phyloP scores from a whole-genome alignment of 2,888 invertebrate genomes.

The Mesorhabditis spiculigera region DNA sequence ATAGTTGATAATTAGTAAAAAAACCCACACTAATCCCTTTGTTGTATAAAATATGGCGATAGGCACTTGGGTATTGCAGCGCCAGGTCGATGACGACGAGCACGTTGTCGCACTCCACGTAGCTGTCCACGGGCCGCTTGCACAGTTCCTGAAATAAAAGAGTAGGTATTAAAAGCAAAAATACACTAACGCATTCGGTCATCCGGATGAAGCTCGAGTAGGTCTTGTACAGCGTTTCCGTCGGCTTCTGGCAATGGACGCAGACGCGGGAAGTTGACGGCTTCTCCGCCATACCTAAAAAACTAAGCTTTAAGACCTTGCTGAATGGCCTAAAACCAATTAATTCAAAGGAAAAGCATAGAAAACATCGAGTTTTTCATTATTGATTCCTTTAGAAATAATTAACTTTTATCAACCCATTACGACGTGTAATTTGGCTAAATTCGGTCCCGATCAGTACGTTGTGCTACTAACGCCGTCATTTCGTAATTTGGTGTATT shows the following conservation, averaged over 20 bases:
- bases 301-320: no score
- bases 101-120: conserved; percentile 84
- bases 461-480: no score
- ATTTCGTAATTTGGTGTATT: no score
- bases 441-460: no score
- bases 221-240: conserved; percentile 33
- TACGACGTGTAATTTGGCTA: no score
- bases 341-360: no score
- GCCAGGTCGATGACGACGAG: conserved; percentile 81
- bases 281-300: no score
- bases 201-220: conserved; percentile 50
- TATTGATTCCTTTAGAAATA: no score
- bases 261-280: conserved; percentile 25
- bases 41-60: conserved; percentile 80
- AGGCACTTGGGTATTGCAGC: conserved; percentile 76
- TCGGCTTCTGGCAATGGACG: conserved; percentile 40
- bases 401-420: no score
- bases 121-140: conserved; percentile 77
- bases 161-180: neutral
- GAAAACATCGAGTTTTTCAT: no score
- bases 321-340: no score
- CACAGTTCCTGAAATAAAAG: conserved; percentile 70
- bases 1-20: neutral
- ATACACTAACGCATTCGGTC: conserved; percentile 51
- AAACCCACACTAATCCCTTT: conserved; percentile 72